A percentile compares a stretch with the other conserved stretches of the same genome.
phyloP scores from a whole-genome alignment of 2,113 vertebrate species.

The human region GRCh38 chr6:8304001-8304500 shows the following conservation, averaged over 20 bases:
- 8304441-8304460: neutral
- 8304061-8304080: neutral
- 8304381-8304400: neutral
- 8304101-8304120: neutral
- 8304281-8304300: neutral
- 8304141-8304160: neutral
- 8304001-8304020: constrained; percentile 17
- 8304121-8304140: neutral
- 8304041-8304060: neutral
- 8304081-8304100: neutral
- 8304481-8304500: neutral
- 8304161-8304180: neutral
- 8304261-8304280: neutral
- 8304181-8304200: neutral
- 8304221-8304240: neutral
- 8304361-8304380: neutral
- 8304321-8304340: neutral
- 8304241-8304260: neutral
- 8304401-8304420: neutral
- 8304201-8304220: neutral
- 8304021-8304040: neutral
- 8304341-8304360: neutral
- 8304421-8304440: neutral
- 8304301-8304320: neutral
- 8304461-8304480: neutral